Base-by-base conservation (phyloP, 2,888 invertebrate species). In the Cistogaster globosa region DNA sequence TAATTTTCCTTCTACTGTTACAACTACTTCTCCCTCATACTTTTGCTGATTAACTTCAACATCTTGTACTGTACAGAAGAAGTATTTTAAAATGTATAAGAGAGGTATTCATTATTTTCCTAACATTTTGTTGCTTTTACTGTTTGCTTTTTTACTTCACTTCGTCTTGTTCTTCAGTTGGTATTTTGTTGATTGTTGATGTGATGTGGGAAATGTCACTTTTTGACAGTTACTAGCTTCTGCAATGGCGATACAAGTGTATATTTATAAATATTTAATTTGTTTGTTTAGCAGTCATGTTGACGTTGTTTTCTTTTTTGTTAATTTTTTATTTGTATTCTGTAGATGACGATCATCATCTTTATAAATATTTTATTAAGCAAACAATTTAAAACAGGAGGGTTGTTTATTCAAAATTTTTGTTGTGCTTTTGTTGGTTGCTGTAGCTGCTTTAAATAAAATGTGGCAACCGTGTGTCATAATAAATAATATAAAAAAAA, bases 151-250 rank as follows among this genome's bases (percentile, higher is more conserved):
- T 67, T 72, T 32, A 32, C 6, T 32, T 60, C 51, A 26, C 48
- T 48, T 63, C 57, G 65, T 65, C 48, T 67, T 62, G 26, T 67
- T 63, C n/a, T 62, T 57, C 14, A 16, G 53, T 67, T 72, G 5
- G 22, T 62, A 36, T 63, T 79, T 67, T 75, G 65, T 67, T 76
- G 75, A 77, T 77, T 82, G 72, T 77, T 84, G 82, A 76, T 85
- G 87, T 90, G 90, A 90, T 90, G 90, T 90, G 90, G 90, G 90
- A 90, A 90, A 90, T 90, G 90, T 90, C 90, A 90, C 88, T 88
- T 87, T 89, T 89, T 90, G 90, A 90, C 90, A 90, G 90, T 85
- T 88, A 83, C 86, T 85, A 85, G 85, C 81, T 85, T 82, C 85
- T 82, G 87, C 87, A 83, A 77, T 81, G 78, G 75, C 75, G 68